Base-by-base conservation (phyloP, 2,888 invertebrate genomes). In the Phalangium opilio region DNA sequence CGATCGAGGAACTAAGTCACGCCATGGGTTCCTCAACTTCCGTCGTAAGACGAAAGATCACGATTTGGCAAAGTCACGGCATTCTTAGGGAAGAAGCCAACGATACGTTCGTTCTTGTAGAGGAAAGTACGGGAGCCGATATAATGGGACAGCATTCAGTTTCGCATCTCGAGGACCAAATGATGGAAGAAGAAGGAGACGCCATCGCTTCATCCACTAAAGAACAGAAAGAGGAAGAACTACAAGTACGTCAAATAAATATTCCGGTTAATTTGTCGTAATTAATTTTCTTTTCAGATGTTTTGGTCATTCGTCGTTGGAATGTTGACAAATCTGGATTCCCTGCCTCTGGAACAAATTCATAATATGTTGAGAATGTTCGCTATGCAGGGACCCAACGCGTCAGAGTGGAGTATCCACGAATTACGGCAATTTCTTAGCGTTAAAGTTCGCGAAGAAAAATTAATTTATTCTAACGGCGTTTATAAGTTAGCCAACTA, bases 241-340 rank as follows among this genome's bases (percentile, higher is more conserved):
- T 91, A 48, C 90, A 90, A 73, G 72, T 67, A 49, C 5, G 27
- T 27, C 27, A 27, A 27, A 27, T 7, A 27, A 27, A 7, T 4
- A 8, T 27, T 27, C 27, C 4, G 27, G n/a, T n/a, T n/a, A 27
- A 27, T 7, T 27, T 27, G 4, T 27, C 27, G 8, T 27, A 27
- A 27, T 8, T 27, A 27, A 27, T 19, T 20, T 2, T 27, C 27
- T n/a, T 45, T 48, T 12, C 47, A 52, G 53, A 51, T 80, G 41
- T 90, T 91, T 66, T 95, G 95, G 95, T 86, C 90, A 0, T 95
- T 93, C 62, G 90, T 95, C 59, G 83, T 89, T 41, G 93, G 91
- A 15, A 95, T 95, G 95, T 68, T 95, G 48, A 90, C 90, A 11
- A 95, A 95, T 70, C 70, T 95, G 45, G 55, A 53, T 15, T 53